phyloP scores from a whole-genome alignment of 2,113 vertebrate species.

The Tragelaphus imberbis region DNA sequence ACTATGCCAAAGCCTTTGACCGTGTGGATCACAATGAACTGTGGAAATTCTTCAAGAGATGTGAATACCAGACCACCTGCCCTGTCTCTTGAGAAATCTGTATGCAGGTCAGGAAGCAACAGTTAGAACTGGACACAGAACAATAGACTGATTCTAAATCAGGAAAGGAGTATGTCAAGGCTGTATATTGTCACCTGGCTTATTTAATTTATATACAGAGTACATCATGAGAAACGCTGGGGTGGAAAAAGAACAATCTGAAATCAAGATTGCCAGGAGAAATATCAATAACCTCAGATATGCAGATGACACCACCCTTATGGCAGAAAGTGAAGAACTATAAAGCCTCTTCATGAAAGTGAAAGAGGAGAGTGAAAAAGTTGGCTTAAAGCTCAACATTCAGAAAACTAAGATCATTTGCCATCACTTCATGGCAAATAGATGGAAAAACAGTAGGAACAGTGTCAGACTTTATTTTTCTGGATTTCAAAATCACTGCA shows the following conservation, averaged over 20 bases:
- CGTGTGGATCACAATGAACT: background rate
- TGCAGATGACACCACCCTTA: background rate
- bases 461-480: background rate
- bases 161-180: background rate
- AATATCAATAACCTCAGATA: background rate
- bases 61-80: background rate
- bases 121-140: background rate
- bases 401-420: background rate
- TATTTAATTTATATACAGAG: background rate
- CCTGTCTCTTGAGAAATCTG: background rate
- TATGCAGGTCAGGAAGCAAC: background rate
- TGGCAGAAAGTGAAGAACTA: background rate
- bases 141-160: background rate
- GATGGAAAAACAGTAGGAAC: background rate
- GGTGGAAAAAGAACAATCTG: background rate
- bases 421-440: background rate
- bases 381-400: background rate
- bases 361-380: background rate
- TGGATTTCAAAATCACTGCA: background rate
- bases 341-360: background rate
- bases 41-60: background rate
- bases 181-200: background rate
- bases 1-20: background rate
- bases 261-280: fast-evolving
- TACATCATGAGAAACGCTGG: background rate